Evolutionary conservation across 2,888 invertebrate species (phyloP).

Genomic region (Sarcophaga variegata): DNA sequence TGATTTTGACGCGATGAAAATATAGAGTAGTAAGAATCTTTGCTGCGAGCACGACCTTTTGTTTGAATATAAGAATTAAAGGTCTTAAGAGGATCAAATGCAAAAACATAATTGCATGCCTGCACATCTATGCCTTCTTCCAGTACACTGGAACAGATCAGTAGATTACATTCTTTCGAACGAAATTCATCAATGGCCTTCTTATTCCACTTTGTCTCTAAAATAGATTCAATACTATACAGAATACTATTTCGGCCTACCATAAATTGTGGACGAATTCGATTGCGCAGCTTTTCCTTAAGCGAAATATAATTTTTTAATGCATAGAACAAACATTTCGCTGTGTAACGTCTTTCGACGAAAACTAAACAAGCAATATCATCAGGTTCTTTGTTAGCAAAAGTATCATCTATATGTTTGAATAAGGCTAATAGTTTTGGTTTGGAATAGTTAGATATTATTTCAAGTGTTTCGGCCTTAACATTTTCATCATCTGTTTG

Average conservation of each 20-base stretch:
- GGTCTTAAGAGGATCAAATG: conserved; percentile 87
- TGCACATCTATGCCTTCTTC: conserved; percentile 96
- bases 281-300: conserved; percentile 83
- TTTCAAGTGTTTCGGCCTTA: conserved; percentile 62
- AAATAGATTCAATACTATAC: conserved; percentile 74
- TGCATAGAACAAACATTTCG: conserved; percentile 88
- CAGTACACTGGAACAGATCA: conserved; percentile 90
- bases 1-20: conserved; percentile 81
- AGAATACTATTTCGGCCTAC: conserved; percentile 83
- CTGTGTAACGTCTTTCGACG: conserved; percentile 85
- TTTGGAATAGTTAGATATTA: conserved; percentile 84
- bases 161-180: conserved; percentile 84
- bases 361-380: conserved; percentile 80
- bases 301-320: conserved; percentile 83
- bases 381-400: conserved; percentile 78
- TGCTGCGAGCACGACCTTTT: conserved; percentile 91
- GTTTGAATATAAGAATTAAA: conserved; percentile 94
- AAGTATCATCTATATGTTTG: conserved; percentile 84
- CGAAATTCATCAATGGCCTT: conserved; percentile 84
- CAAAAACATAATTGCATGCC: conserved; percentile 90
- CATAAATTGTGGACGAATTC: conserved; percentile 86
- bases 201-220: conserved; percentile 76
- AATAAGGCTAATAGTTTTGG: conserved; percentile 86
- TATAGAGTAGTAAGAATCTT: conserved; percentile 85
- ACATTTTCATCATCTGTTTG: conserved; percentile 78